Base-by-base conservation (phyloP, 2,113 vertebrate species). In the Antennarius striatus region DNA sequence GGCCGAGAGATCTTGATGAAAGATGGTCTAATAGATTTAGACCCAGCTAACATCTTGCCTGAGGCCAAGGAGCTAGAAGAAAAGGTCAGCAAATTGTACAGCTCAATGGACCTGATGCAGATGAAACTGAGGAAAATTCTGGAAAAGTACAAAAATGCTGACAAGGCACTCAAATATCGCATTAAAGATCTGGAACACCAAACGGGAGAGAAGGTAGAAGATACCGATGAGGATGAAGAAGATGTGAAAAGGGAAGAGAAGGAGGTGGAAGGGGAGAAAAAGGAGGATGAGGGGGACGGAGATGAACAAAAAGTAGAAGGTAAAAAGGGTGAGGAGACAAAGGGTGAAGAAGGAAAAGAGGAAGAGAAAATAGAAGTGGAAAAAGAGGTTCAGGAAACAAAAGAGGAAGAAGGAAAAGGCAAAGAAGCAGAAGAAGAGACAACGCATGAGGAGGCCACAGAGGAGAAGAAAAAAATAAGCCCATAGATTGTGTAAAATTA, bases 1-100 rank as follows among this genome's bases (percentile, higher is more conserved):
- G 98, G 98, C 10, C 94, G 91, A 53, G 93, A 98, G 89, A 98
- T 99, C 81, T 87, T 99, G 43, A 90, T 98, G 95, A 99, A 96
- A 88, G 98, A 99, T 7, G 93, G 93, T 5, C 83, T 99, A n/a
- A 80, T 98, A 61, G 96, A 99, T 56, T 40, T 96, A 70, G 95
- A 95, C 66, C 88, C 95, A 1, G 90, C 95, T 9, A 95, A 95
- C 75, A 88, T 94, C 78, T 94, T 92, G 69, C 93, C 92, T 3
- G 96, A 98, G 73, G 91, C 89, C 40, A 95, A 94, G 83, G 95
- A 97, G 69, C 83, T 98, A 1, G 95, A 98, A 68, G 95, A 94
- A 64, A 96, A 95, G 68, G 92, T 99, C 0, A 87, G 79, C 70
- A 92, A 87, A 10, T 90, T 99, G 83, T 96, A 96, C 73, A 70